These are phyloP conservation scores for Channa striata DNA, from an alignment of 2,797 vertebrate genomes.

Conservation along the genomic window DNA sequence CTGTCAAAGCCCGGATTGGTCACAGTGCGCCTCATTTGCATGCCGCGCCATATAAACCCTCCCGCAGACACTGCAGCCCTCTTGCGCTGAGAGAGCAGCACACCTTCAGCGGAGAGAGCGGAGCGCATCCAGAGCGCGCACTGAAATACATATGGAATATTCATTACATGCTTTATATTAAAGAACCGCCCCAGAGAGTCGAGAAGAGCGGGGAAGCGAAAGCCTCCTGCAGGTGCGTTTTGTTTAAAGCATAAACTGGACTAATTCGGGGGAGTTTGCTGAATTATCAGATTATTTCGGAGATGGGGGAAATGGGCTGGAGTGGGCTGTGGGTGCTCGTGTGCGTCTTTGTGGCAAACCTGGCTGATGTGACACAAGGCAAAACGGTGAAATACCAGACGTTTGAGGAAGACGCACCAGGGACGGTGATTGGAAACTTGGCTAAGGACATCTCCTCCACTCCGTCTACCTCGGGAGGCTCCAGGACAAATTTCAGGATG, in stretches of 20 bases:
- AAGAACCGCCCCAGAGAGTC: constrained; percentile 27
- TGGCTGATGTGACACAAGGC: constrained; percentile 71
- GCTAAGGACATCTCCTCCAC: constrained; percentile 91
- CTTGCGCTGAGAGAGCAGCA: constrained; percentile 75
- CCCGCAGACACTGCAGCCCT: constrained; percentile 83
- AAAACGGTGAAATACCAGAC: constrained; percentile 95
- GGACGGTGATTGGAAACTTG: constrained; percentile 94
- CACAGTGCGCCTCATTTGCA: constrained; percentile 91
- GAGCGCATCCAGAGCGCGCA: constrained; percentile 71
- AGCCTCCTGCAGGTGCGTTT: constrained; percentile 22
- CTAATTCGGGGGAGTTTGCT: constrained; percentile 52
- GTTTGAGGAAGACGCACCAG: constrained; percentile 93
- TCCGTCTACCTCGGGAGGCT: constrained; percentile 68
- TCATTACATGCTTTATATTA: constrained; percentile 44
- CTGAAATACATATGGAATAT: constrained; percentile 72
- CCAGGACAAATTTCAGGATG: constrained; percentile 89
- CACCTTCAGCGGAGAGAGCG: constrained; percentile 62
- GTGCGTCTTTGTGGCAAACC: constrained; percentile 67
- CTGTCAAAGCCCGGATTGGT: constrained; percentile 79
- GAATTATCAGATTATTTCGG: constrained; percentile 47
- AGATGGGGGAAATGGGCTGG: constrained; percentile 72
- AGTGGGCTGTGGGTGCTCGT: constrained; percentile 67
- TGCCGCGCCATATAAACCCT: constrained; percentile 90
- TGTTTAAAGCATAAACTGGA: constrained; percentile 38
- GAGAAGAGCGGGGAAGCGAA: constrained; percentile 15